Conservation (phyloP, 2,888 invertebrate species). For the Electrophaes corylata region DNA sequence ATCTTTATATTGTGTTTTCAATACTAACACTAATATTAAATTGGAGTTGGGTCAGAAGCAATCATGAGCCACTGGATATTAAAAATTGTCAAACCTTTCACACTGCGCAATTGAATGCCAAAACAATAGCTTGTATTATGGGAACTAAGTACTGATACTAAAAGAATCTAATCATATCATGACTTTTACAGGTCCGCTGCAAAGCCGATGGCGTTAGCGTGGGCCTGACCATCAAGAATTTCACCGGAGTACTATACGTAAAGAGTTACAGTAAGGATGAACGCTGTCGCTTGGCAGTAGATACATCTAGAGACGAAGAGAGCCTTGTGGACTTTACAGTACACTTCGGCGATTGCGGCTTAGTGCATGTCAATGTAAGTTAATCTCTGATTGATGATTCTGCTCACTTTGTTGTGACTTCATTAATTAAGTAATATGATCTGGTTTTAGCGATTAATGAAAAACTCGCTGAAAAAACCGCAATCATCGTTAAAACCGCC, state of each 20-base stretch:
- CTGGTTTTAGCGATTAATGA: too few relatives aligned
- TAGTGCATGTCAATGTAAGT: constrained; percentile 94
- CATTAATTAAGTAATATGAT: background rate
- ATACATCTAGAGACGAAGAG: constrained; percentile 88
- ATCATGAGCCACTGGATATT: too few relatives aligned
- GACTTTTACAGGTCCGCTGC: constrained; percentile 87
- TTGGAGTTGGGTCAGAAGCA: too few relatives aligned
- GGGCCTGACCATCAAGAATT: constrained; percentile 90
- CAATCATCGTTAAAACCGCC: too few relatives aligned
- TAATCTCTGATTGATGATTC: background rate
- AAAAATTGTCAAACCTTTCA: too few relatives aligned
- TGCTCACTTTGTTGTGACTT: background rate
- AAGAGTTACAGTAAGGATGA: constrained; percentile 98
- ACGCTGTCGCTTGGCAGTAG: constrained; percentile 92
- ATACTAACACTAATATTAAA: too few relatives aligned
- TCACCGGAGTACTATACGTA: constrained; percentile 95
- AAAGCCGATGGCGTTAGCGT: constrained; percentile 96
- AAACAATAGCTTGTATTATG: too few relatives aligned
- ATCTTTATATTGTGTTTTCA: too few relatives aligned
- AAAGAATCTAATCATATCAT: background rate
- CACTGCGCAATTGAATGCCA: too few relatives aligned
- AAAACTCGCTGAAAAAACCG: too few relatives aligned
- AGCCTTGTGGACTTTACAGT: constrained; percentile 93
- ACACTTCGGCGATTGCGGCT: constrained; percentile 95
- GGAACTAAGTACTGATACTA: background rate